A percentile compares a stretch with the other conserved stretches of the same genome.
These are phyloP conservation scores for Drosophila ogumai DNA, from an alignment of 1,140 invertebrate genomes.

Conservation along the genomic window DNA sequence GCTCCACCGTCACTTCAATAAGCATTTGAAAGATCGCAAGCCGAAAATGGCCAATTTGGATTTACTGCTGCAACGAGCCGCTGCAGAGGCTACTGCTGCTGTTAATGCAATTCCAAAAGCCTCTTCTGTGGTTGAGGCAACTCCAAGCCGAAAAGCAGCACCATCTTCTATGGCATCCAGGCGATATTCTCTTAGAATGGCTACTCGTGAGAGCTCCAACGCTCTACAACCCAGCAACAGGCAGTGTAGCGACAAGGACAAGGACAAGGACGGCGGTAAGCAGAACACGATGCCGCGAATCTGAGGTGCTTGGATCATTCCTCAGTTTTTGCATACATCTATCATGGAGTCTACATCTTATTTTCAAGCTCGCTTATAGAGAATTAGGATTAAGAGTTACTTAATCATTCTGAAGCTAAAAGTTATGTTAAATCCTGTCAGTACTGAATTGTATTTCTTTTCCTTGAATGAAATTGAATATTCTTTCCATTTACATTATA, in stretches of 20 bases:
- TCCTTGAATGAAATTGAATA: neutral
- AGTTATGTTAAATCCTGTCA: neutral
- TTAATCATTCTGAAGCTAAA: neutral
- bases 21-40: conserved; percentile 48
- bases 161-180: neutral
- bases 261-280: too few relatives aligned
- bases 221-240: neutral
- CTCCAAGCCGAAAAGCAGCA: neutral
- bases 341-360: neutral
- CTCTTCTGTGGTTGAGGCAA: neutral
- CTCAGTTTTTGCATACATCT: too few relatives aligned
- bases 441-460: neutral
- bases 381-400: neutral
- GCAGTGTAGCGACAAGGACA: too few relatives aligned
- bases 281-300: conserved; percentile 3
- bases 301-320: neutral
- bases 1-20: conserved; percentile 53
- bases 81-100: neutral
- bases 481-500: neutral
- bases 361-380: neutral
- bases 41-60: conserved; percentile 22
- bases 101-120: neutral
- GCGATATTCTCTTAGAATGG: neutral
- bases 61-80: neutral
- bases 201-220: neutral